Conservation (phyloP, 1,140 invertebrate species). For the Colletes gigas region DNA sequence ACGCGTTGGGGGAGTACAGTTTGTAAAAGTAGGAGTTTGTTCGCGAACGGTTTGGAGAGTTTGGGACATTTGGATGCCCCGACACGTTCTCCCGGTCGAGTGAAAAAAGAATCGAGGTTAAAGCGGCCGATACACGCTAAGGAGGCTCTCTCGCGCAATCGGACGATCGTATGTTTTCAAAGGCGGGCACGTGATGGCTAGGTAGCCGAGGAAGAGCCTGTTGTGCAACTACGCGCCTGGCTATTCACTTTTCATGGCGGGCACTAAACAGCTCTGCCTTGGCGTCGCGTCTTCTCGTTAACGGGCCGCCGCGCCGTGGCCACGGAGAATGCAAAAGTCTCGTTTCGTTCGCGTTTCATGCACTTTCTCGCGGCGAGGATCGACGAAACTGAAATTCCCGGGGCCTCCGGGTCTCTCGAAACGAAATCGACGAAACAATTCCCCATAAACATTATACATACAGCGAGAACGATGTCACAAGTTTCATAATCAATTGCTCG, state of each 20-base stretch:
- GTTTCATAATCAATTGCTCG: no score
- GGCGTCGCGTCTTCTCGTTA: conserved; percentile 38
- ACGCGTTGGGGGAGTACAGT: no score
- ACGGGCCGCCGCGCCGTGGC: neutral
- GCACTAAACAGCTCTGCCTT: neutral
- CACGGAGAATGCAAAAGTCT: neutral
- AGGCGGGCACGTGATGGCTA: conserved; percentile 22
- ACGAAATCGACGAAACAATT: conserved; percentile 30
- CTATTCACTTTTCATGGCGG: conserved; percentile 38
- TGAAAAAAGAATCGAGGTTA: conserved; percentile 57
- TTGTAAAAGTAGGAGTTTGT: neutral
- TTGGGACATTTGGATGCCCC: conserved; percentile 1
- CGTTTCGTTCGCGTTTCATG: conserved; percentile 26
- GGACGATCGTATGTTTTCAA: conserved; percentile 47
- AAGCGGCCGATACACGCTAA: conserved; percentile 40
- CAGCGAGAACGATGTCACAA: no score
- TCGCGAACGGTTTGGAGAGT: neutral
- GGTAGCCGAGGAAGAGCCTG: neutral
- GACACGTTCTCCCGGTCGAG: conserved; percentile 32
- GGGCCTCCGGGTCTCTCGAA: neutral
- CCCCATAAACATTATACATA: neutral
- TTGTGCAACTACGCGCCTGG: conserved; percentile 50
- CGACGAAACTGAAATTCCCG: neutral
- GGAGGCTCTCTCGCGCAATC: conserved; percentile 47
- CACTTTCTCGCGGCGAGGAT: conserved; percentile 55